Evolutionary conservation across 2,113 vertebrate genomes (phyloP).

Genomic region (Cettia cetti): DNA sequence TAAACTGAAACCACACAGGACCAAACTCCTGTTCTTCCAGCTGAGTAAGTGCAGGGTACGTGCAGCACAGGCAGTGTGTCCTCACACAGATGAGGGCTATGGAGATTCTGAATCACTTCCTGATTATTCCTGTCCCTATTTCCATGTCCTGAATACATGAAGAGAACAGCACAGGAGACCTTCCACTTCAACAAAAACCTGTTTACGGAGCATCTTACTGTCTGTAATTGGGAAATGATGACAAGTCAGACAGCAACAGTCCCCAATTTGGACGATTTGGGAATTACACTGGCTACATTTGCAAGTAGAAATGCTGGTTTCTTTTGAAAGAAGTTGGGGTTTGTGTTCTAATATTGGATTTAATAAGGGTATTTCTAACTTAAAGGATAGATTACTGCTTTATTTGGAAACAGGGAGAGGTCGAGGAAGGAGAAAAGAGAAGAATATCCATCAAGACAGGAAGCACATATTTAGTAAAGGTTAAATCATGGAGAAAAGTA

Average conservation of each 20-base stretch:
- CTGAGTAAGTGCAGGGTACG: background rate
- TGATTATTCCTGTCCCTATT: background rate
- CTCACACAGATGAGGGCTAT: background rate
- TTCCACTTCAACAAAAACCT: constrained; percentile 12
- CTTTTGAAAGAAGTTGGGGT: background rate
- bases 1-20: background rate
- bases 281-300: background rate
- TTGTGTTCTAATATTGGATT: background rate
- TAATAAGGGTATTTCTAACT: background rate
- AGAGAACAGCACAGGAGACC: background rate
- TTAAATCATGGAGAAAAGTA: background rate
- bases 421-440: background rate
- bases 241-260: background rate
- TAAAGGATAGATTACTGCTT: background rate
- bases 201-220: background rate
- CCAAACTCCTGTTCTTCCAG: background rate
- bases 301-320: background rate
- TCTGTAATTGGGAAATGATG: constrained; percentile 7
- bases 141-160: background rate
- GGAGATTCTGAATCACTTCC: constrained; percentile 2
- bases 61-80: background rate
- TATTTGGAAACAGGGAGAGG: background rate
- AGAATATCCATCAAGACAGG: background rate
- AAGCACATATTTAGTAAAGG: background rate
- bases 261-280: background rate